Evolutionary conservation across 2,113 vertebrate species (phyloP).

Genomic region (Grantiella picta): DNA sequence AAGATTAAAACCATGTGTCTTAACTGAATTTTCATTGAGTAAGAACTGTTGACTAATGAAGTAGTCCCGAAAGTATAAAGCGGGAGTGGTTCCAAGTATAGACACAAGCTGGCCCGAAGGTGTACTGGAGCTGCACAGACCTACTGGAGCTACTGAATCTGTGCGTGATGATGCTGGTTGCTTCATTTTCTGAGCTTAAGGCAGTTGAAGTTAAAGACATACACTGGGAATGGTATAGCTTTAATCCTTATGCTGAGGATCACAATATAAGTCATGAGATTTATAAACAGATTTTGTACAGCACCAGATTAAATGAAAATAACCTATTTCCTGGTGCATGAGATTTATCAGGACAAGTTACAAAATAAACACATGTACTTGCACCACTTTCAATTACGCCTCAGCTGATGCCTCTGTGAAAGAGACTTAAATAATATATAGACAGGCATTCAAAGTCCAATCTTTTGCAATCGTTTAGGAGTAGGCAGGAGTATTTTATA

Average conservation of each 20-base stretch:
- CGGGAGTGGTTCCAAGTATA: fast-evolving
- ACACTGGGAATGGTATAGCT: neutral
- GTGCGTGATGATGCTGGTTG: fast-evolving
- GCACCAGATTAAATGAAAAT: neutral
- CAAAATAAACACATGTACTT: neutral
- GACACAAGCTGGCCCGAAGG: neutral
- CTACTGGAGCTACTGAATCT: neutral
- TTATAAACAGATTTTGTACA: neutral
- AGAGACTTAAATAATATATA: neutral
- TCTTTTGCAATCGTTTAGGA: neutral
- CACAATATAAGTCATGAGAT: neutral
- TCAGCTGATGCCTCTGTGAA: fast-evolving
- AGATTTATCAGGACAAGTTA: neutral
- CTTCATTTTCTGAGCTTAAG: neutral
- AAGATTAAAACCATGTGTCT: neutral
- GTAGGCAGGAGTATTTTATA: neutral
- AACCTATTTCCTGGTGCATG: neutral
- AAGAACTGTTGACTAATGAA: neutral
- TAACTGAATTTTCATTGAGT: too few species aligned
- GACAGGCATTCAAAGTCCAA: neutral
- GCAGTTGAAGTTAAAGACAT: neutral
- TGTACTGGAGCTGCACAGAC: too few species aligned
- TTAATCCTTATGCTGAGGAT: neutral
- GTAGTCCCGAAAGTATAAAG: neutral
- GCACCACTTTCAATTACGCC: neutral